A percentile compares a stretch with the other conserved stretches of the same genome.
Evolutionary conservation across 2,113 vertebrate species (phyloP).

Genomic region (Oreocharis arfaki): DNA sequence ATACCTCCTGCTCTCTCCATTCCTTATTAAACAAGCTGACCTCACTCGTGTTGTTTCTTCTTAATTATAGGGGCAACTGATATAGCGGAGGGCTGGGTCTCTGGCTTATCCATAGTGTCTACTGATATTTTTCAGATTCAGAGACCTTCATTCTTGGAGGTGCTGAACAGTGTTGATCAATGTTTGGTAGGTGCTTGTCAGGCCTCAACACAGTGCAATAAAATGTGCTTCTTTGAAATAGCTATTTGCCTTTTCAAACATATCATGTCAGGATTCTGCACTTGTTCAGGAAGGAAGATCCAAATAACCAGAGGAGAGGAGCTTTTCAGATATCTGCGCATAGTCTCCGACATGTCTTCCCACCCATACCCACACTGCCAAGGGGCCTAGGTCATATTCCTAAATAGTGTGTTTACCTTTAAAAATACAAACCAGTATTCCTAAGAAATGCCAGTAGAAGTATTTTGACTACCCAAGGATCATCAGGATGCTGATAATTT

Average conservation of each 20-base stretch:
- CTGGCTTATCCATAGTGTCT: not conserved
- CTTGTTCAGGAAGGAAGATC: not conserved
- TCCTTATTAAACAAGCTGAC: not conserved
- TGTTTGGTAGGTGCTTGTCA: not conserved
- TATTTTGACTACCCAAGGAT: not conserved
- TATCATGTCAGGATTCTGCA: not conserved
- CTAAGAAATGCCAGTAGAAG: not conserved
- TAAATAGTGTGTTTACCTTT: not conserved
- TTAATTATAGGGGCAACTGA: not conserved
- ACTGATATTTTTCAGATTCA: not conserved
- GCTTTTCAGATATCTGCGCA: not conserved
- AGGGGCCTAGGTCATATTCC: not conserved
- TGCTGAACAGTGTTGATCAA: not conserved
- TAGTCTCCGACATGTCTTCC: not conserved
- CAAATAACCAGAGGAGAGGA: not conserved
- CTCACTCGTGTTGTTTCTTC: not conserved
- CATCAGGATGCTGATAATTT: not conserved
- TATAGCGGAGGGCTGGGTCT: not conserved
- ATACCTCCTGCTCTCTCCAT: not conserved
- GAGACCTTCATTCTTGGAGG: not conserved
- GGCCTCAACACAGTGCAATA: not conserved
- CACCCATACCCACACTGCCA: not conserved
- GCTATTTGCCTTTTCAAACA: not conserved
- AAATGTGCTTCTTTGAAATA: not conserved
- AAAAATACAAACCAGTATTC: not conserved